A percentile compares a stretch with the other conserved stretches of the same genome.
phyloP scores from a whole-genome alignment of 2,888 invertebrate species.

The Schizaphis graminum region DNA sequence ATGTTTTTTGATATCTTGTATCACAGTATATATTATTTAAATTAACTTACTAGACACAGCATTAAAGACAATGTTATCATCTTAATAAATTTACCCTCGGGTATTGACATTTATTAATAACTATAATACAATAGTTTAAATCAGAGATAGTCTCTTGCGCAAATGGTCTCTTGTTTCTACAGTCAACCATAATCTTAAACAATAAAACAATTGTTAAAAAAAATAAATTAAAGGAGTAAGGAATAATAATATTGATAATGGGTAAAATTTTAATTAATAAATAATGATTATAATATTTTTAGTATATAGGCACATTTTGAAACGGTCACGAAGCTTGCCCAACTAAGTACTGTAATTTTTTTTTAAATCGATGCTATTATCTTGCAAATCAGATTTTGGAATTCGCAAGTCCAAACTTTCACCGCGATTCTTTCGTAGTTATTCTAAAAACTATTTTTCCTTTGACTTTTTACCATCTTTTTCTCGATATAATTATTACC shows the following conservation, averaged over 20 bases:
- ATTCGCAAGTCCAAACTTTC: too few species aligned
- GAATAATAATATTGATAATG: not conserved
- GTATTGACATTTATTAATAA: not conserved
- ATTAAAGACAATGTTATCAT: not conserved
- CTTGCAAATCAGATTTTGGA: too few species aligned
- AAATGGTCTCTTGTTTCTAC: not conserved
- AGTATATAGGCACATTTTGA: too few species aligned
- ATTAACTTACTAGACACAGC: not conserved
- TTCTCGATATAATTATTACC: not conserved
- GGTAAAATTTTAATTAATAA: too few species aligned
- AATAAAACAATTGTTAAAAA: not conserved
- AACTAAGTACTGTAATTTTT: too few species aligned
- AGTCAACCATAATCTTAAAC: not conserved
- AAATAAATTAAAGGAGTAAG: not conserved
- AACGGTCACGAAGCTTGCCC: too few species aligned
- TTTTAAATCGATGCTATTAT: too few species aligned
- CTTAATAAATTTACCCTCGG: not conserved
- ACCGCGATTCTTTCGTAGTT: not conserved
- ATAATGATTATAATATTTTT: not conserved
- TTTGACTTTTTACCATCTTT: not conserved
- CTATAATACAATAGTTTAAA: not conserved
- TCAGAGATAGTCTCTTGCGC: not conserved
- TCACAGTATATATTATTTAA: not conserved
- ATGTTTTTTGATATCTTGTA: too few species aligned
- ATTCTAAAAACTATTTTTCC: not conserved